A percentile compares a stretch with the other conserved stretches of the same genome.
phyloP scores from a whole-genome alignment of 2,113 vertebrate genomes.

The Sphyrna mokarran region DNA sequence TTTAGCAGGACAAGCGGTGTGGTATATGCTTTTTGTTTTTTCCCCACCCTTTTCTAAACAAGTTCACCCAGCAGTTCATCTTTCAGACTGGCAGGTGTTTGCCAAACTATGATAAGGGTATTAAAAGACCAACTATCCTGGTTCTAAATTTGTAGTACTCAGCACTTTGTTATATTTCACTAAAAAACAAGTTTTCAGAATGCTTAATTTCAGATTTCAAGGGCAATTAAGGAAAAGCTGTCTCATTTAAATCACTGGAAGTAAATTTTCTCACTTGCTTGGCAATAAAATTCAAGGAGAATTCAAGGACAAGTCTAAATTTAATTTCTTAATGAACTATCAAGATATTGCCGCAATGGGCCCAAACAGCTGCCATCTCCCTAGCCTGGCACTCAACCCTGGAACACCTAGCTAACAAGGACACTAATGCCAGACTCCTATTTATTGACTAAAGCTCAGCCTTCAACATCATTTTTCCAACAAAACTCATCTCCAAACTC shows the following conservation, averaged over 20 bases:
- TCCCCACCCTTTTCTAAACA: background rate
- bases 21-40: background rate
- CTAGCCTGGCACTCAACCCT: no score
- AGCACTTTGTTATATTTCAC: background rate
- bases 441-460: no score
- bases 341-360: background rate
- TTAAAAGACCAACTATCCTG: background rate
- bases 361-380: no score
- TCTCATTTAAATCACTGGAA: background rate
- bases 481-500: no score
- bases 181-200: background rate
- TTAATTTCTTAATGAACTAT: background rate
- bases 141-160: background rate
- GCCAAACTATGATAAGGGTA: background rate
- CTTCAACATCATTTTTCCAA: no score
- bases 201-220: no score
- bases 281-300: background rate
- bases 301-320: background rate
- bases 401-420: no score
- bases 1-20: background rate
- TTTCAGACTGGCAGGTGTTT: background rate
- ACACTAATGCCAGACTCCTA: no score
- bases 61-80: background rate
- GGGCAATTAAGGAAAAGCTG: no score
- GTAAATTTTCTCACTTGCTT: background rate